phyloP scores from a whole-genome alignment of 2,797 vertebrate genomes.

The Acipenser oxyrinchus region DNA sequence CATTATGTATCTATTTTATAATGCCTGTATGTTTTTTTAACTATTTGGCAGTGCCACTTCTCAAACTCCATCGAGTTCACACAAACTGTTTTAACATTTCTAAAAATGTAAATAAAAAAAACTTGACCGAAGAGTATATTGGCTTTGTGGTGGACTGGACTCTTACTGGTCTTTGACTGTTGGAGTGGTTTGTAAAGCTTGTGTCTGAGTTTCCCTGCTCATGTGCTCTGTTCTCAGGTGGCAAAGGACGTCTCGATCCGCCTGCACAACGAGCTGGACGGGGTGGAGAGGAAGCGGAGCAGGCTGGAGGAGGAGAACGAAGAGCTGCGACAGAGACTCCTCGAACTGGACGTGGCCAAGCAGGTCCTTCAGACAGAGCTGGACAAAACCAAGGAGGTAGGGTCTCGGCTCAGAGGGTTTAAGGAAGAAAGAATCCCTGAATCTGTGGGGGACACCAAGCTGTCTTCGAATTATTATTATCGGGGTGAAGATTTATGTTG shows the following conservation, averaged over 20 bases:
- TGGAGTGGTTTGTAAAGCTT: not conserved
- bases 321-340: constrained; percentile 77
- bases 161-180: not conserved
- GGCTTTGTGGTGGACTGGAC: not conserved
- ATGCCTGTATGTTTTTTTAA: too few species aligned
- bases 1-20: too few species aligned
- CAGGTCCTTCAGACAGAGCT: constrained; percentile 92
- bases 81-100: too few species aligned
- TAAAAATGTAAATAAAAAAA: too few species aligned
- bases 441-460: too few species aligned
- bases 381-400: constrained; percentile 88
- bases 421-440: too few species aligned
- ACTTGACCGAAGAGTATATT: too few species aligned
- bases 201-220: not conserved
- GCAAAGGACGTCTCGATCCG: constrained; percentile 93
- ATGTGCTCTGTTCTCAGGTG: constrained; percentile 57
- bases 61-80: too few species aligned
- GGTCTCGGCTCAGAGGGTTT: constrained; percentile 9
- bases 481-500: too few species aligned
- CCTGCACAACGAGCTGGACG: constrained; percentile 87
- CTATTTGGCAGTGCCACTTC: too few species aligned
- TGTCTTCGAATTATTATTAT: too few species aligned
- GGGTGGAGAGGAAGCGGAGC: constrained; percentile 81
- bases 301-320: constrained; percentile 89
- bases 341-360: constrained; percentile 87